phyloP scores from a whole-genome alignment of 2,797 vertebrate genomes.

The Erithacus rubecula region DNA sequence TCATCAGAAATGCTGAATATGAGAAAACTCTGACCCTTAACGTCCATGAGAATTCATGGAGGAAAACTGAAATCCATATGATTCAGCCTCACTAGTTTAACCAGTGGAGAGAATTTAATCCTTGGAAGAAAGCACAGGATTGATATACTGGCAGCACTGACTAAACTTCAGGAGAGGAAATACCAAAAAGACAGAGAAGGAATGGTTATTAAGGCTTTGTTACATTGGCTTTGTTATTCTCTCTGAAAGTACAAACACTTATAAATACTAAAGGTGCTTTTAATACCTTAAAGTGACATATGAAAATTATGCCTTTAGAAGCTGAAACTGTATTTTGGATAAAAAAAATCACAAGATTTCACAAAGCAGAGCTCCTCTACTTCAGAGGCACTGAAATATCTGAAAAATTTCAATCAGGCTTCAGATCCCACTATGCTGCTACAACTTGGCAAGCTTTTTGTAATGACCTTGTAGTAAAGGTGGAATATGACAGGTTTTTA shows the following conservation, averaged over 20 bases:
- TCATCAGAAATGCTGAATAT: neutral
- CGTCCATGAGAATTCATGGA: neutral
- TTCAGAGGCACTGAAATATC: neutral
- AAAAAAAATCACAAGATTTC: neutral
- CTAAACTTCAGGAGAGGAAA: neutral
- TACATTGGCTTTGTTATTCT: neutral
- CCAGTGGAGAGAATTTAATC: neutral
- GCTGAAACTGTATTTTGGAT: neutral
- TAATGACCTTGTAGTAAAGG: constrained; percentile 46
- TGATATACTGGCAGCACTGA: neutral
- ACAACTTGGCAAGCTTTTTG: constrained; percentile 13
- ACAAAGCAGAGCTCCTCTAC: neutral
- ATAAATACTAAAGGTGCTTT: neutral
- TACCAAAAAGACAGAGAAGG: neutral
- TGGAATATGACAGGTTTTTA: constrained; percentile 32
- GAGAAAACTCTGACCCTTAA: neutral
- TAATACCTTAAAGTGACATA: neutral
- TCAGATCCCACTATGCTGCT: neutral
- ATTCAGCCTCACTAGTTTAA: neutral
- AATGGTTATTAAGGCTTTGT: neutral
- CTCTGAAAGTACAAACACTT: neutral
- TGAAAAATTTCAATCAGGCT: neutral
- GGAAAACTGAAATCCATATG: neutral
- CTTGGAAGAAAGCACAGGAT: neutral
- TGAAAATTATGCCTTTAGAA: neutral